Percentiles rank a stretch among this genome's conserved stretches.
Evolutionary conservation across 2,888 invertebrate species (phyloP).

Genomic region (Temnothorax ravouxi): DNA sequence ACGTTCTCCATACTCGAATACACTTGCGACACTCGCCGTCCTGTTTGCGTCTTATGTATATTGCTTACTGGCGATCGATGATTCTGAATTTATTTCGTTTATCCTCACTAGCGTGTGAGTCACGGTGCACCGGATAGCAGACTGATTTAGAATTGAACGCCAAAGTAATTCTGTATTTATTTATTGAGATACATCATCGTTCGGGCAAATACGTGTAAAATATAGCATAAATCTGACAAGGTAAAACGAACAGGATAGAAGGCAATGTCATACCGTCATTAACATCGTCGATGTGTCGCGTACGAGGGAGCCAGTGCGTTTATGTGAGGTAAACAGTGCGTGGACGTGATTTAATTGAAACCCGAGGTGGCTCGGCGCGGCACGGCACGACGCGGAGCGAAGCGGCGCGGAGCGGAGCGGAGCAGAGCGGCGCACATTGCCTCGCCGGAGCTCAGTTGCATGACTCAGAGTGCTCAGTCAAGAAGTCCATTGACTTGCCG

Average conservation of each 20-base stretch:
- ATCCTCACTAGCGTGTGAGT: neutral
- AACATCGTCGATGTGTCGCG: constrained; percentile 46
- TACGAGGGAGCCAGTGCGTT: constrained; percentile 75
- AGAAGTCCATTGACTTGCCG: constrained; percentile 84
- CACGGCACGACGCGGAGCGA: constrained; percentile 55
- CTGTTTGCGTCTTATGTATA: constrained; percentile 41
- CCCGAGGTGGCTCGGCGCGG: constrained; percentile 76
- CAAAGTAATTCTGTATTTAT: neutral
- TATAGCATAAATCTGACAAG: neutral
- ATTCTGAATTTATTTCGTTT: constrained; percentile 46
- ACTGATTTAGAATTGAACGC: neutral
- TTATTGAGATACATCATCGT: neutral
- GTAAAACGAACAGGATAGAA: constrained; percentile 15
- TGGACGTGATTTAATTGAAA: constrained; percentile 84
- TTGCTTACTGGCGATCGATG: constrained; percentile 36
- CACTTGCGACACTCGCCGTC: constrained; percentile 58
- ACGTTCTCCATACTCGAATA: constrained; percentile 71
- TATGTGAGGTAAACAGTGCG: constrained; percentile 83
- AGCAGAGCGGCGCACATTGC: constrained; percentile 52
- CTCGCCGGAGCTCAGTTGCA: constrained; percentile 74
- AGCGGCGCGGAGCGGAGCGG: constrained; percentile 51
- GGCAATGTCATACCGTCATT: constrained; percentile 60
- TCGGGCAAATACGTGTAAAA: neutral
- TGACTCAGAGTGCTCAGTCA: constrained; percentile 80
- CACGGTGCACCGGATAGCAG: neutral